Conservation (phyloP, 2,113 vertebrate species). For the Eira barbara region DNA sequence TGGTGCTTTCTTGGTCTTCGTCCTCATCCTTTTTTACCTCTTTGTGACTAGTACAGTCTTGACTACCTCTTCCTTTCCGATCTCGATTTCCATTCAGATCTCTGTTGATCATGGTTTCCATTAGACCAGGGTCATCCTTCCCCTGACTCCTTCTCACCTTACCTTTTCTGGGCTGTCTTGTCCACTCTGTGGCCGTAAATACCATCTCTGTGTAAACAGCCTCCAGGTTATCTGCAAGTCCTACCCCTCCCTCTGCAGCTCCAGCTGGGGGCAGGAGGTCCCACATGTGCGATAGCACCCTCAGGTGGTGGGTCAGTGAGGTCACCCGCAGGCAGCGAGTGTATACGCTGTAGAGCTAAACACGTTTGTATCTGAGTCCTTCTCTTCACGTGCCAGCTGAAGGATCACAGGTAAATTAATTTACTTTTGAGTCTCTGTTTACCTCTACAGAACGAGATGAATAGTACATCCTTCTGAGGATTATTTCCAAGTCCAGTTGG, state of each 20-base stretch:
- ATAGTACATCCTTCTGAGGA: neutral
- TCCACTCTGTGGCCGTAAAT: neutral
- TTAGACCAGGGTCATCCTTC: neutral
- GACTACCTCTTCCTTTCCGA: neutral
- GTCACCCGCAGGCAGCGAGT: neutral
- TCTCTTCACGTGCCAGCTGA: neutral
- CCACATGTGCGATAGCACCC: accelerated
- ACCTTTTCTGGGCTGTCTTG: neutral
- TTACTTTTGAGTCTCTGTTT: slow-evolving; percentile 27
- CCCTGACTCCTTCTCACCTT: neutral
- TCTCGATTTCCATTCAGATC: neutral
- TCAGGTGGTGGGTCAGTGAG: neutral
- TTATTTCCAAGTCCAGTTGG: neutral
- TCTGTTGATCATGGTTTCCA: neutral
- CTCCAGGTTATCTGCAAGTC: neutral
- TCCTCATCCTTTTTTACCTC: neutral
- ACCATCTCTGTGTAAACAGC: neutral
- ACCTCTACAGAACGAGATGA: neutral
- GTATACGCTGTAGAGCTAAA: neutral
- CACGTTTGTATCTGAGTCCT: neutral
- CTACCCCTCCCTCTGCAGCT: neutral
- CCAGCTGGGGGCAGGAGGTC: neutral
- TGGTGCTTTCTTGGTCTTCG: neutral
- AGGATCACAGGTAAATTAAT: neutral
- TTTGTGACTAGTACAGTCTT: neutral